Evolutionary conservation across 2,888 invertebrate species (phyloP).

Genomic region (Mesoligia furuncula): DNA sequence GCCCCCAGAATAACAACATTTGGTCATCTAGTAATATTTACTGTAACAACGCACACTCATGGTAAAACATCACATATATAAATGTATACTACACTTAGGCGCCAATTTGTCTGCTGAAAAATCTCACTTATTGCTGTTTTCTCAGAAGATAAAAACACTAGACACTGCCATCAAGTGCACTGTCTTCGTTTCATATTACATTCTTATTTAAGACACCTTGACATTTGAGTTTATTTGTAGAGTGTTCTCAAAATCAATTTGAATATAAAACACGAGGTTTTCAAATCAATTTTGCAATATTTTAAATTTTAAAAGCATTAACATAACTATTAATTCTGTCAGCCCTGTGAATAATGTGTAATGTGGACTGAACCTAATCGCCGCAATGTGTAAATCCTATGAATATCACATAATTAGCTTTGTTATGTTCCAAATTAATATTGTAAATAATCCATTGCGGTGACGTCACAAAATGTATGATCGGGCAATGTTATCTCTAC

Average conservation of each 20-base stretch:
- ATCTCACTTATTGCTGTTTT: background rate
- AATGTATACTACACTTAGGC: constrained; percentile 5
- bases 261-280: background rate
- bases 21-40: background rate
- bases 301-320: background rate
- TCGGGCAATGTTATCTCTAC: constrained; percentile 26
- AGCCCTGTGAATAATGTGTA: constrained; percentile 54
- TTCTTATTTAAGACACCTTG: background rate
- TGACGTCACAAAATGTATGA: constrained; percentile 50
- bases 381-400: constrained; percentile 67
- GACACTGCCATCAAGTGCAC: background rate
- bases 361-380: constrained; percentile 72
- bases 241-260: background rate
- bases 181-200: background rate
- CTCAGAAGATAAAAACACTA: constrained; percentile 5
- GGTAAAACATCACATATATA: background rate
- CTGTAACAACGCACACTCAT: too few species aligned
- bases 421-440: constrained; percentile 75
- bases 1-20: background rate
- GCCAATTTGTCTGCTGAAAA: constrained; percentile 9
- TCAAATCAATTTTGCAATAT: background rate
- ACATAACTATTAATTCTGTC: constrained; percentile 1
- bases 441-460: constrained; percentile 66
- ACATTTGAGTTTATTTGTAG: background rate
- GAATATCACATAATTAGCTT: constrained; percentile 72